phyloP scores from a whole-genome alignment of 2,113 vertebrate genomes.

The Hystrix brachyura region DNA sequence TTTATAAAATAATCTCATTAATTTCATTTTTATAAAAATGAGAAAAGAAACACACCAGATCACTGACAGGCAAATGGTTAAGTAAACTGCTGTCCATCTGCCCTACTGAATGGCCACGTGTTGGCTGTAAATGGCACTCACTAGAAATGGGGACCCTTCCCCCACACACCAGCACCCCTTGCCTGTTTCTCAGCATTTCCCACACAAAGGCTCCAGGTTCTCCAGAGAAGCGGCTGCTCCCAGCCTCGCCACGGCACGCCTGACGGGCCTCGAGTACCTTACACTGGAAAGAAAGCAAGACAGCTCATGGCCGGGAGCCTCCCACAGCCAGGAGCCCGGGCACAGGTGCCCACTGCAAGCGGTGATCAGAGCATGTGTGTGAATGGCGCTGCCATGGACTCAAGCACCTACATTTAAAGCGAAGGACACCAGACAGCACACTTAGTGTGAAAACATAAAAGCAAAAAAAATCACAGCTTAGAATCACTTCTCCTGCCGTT shows the following conservation, averaged over 20 bases:
- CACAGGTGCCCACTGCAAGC: not conserved
- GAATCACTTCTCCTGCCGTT: not conserved
- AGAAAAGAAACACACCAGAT: not conserved
- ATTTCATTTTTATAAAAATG: no score
- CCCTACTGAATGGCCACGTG: not conserved
- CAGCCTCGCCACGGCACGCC: not conserved
- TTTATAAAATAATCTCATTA: not conserved
- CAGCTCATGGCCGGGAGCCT: not conserved
- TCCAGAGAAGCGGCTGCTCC: not conserved
- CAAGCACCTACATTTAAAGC: not conserved
- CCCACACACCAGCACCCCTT: not conserved
- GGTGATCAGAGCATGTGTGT: not conserved
- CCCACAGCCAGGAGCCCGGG: not conserved
- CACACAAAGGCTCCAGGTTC: not conserved
- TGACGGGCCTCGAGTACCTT: not conserved
- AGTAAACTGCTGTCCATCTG: not conserved
- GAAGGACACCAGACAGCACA: not conserved
- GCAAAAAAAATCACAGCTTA: not conserved
- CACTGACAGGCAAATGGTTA: not conserved
- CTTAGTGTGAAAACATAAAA: not conserved
- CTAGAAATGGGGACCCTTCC: not conserved
- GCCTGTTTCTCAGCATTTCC: not conserved
- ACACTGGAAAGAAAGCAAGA: not conserved
- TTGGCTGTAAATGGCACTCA: not conserved
- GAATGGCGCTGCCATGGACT: not conserved